Percentiles rank a stretch among this genome's conserved stretches.
Evolutionary conservation across 2,888 invertebrate species (phyloP).

Genomic region (Coenonympha arcania): DNA sequence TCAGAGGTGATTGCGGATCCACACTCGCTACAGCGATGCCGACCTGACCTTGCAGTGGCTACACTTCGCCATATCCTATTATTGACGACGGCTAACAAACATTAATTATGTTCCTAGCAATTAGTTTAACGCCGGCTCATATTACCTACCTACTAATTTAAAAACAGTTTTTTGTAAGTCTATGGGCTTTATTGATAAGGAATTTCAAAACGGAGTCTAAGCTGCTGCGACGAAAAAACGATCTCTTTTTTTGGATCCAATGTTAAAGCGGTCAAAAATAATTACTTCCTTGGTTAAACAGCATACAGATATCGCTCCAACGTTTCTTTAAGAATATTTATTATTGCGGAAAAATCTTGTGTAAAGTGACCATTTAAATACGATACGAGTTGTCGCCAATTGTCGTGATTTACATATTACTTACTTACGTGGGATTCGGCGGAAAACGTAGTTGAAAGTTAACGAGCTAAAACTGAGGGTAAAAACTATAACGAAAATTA

Average conservation of each 20-base stretch:
- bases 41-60: conserved; percentile 59
- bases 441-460: conserved; percentile 27
- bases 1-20: conserved; percentile 65
- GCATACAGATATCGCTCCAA: conserved; percentile 23
- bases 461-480: background rate
- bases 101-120: conserved; percentile 13
- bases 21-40: conserved; percentile 46
- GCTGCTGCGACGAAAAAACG: conserved; percentile 15
- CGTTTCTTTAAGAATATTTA: conserved; percentile 25
- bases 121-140: conserved; percentile 15
- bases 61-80: conserved; percentile 57
- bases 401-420: conserved; percentile 42
- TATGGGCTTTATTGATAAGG: conserved; percentile 18
- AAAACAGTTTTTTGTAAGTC: conserved; percentile 20
- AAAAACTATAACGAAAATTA: no score
- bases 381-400: conserved; percentile 46
- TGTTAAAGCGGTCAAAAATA: conserved; percentile 31
- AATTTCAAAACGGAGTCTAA: conserved; percentile 19
- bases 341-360: conserved; percentile 41
- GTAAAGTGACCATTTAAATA: conserved; percentile 55
- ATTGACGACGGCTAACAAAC: conserved; percentile 36
- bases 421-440: conserved; percentile 38
- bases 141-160: conserved; percentile 13
- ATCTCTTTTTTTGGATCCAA: conserved; percentile 25
- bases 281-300: conserved; percentile 31